Base-by-base conservation (phyloP, 2,888 invertebrate genomes). In the Cyrtodaria siliqua region DNA sequence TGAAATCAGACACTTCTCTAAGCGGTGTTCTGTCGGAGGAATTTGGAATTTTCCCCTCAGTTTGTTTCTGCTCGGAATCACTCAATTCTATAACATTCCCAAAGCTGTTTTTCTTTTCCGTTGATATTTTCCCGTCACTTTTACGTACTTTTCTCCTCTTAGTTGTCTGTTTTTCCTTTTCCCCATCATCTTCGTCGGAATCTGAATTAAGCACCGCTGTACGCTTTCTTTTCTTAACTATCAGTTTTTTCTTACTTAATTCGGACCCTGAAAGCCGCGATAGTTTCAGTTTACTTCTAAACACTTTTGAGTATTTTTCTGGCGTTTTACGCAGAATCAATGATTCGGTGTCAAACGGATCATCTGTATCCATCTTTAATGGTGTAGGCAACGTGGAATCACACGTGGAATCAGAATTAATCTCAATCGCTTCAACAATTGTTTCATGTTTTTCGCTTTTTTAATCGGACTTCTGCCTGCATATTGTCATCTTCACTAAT, bases 241-340 rank as follows among this genome's bases (percentile, higher is more conserved):
- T 44, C 14, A 71, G 33, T 59, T 62, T 56, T 40, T 56, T 62
- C 44, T 55, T 55, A 9, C 53, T 69, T 4, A 33, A 33, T 9
- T 33, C 33, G 12, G 33, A 33, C 12, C 6, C 12, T n/a, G 29
- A 23, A 9, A 27, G 20, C 26, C 18, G 29, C 12, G 29, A 12
- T 33, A 33, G 12, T 33, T 12, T 33, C 12, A 8, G 33, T 12
- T 8, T 33, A 8, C 12, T 33, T 38, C 44, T 63, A 42, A 20
- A 26, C 18, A 16, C 49, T 18, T 64, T 50, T n/a, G n/a, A 29
- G 42, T 76, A 76, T 4, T 12, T 61, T 33, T 42, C 49, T 18
- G 61, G 57, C 14, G 75, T 76, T 38, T 61, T 76, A 8, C 50
- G 66, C 18, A 70, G 16, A 0, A 14, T 27, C 2, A 66, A 16